Evolutionary conservation across 2,797 vertebrate genomes (phyloP).

Genomic region (Prionace glauca): DNA sequence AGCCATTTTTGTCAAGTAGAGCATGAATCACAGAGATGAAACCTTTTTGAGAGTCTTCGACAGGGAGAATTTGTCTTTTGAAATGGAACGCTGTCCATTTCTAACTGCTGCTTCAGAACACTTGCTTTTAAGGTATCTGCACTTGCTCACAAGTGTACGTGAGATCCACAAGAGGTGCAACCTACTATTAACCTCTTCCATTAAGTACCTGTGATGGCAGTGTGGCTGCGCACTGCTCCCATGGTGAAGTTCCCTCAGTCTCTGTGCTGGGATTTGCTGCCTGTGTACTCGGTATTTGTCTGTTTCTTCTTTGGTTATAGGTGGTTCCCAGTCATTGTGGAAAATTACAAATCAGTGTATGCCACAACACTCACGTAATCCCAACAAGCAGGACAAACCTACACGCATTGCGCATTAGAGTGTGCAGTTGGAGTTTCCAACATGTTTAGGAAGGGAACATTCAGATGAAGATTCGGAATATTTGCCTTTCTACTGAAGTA

Average conservation of each 20-base stretch:
- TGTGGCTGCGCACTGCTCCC: neutral
- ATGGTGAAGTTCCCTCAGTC: neutral
- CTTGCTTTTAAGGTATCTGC: neutral
- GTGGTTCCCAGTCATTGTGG: neutral
- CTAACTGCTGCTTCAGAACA: neutral
- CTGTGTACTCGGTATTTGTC: no score
- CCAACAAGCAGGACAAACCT: neutral
- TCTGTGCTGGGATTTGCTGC: neutral
- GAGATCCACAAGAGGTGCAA: neutral
- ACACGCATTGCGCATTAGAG: neutral
- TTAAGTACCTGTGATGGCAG: neutral
- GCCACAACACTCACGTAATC: neutral
- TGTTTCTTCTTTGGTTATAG: neutral
- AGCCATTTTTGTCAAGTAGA: no score
- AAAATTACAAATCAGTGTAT: neutral
- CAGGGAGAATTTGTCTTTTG: neutral
- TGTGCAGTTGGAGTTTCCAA: neutral
- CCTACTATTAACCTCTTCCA: neutral
- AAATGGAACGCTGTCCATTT: neutral
- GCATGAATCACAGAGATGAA: no score
- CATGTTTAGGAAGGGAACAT: neutral
- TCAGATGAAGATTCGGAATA: neutral
- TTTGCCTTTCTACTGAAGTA: neutral
- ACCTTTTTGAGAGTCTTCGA: no score
- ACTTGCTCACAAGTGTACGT: neutral